Evolutionary conservation across 1,140 invertebrate genomes (phyloP).

Genomic region (Neodiprion pinetum): DNA sequence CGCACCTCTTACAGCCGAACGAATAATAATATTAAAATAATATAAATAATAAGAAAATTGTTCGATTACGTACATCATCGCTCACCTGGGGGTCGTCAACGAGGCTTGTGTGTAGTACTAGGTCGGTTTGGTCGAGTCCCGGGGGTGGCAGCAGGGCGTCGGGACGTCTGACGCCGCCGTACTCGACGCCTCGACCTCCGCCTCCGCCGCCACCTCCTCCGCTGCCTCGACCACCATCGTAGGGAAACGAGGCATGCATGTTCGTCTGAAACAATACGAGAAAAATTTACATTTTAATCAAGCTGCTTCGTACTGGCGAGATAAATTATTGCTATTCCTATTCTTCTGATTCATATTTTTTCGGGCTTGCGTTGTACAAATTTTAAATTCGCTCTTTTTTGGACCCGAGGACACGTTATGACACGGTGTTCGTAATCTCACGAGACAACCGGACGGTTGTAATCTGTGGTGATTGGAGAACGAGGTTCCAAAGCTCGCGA

Average conservation of each 20-base stretch:
- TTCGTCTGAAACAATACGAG: constrained; percentile 60
- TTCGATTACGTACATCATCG: constrained; percentile 61
- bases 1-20: no score
- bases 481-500: no score
- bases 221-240: constrained; percentile 59
- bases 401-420: no score
- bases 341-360: no score
- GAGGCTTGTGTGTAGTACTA: constrained; percentile 60
- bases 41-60: constrained; percentile 34
- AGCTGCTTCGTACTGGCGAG: no score
- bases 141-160: constrained; percentile 68
- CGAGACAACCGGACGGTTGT: no score
- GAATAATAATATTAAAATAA: neutral
- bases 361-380: no score
- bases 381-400: no score
- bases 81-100: constrained; percentile 64
- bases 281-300: constrained; percentile 12
- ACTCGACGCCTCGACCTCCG: constrained; percentile 53
- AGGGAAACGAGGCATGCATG: constrained; percentile 66
- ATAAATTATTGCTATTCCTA: no score
- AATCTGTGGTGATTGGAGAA: no score
- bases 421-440: no score
- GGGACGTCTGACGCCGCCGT: constrained; percentile 64
- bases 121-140: constrained; percentile 60
- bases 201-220: constrained; percentile 56